phyloP scores from a whole-genome alignment of 2,888 invertebrate genomes.

The Sphinx pinastri region DNA sequence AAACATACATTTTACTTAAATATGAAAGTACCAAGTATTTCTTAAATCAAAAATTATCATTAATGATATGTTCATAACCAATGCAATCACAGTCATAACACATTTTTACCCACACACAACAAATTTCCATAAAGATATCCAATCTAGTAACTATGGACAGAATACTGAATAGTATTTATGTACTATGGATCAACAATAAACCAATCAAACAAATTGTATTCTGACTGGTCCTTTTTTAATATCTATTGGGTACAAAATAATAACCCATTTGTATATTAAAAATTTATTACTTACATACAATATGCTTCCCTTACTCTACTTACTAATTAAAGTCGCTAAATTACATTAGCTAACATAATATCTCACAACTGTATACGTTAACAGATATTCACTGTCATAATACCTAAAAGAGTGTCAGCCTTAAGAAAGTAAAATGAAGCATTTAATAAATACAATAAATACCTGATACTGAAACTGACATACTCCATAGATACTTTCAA shows the following conservation, averaged over 20 bases:
- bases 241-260: background rate
- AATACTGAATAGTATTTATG: too few relatives aligned
- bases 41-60: too few relatives aligned
- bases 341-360: slow-evolving; percentile 77
- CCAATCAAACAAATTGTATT: too few relatives aligned
- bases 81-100: too few relatives aligned
- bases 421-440: slow-evolving; percentile 62
- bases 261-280: slow-evolving; percentile 58
- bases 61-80: too few relatives aligned
- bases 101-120: too few relatives aligned
- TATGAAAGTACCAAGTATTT: too few relatives aligned
- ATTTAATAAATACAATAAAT: slow-evolving; percentile 81
- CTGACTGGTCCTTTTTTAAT: too few relatives aligned
- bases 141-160: too few relatives aligned
- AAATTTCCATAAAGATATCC: too few relatives aligned
- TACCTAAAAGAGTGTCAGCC: slow-evolving; percentile 64
- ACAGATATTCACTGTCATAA: slow-evolving; percentile 60
- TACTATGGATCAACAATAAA: too few relatives aligned
- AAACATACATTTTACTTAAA: too few relatives aligned
- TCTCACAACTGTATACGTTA: slow-evolving; percentile 69
- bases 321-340: slow-evolving; percentile 73
- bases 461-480: slow-evolving; percentile 69
- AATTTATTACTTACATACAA: slow-evolving; percentile 81
- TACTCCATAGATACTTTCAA: slow-evolving; percentile 58
- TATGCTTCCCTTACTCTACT: slow-evolving; percentile 77